Base-by-base conservation (phyloP, 1,140 invertebrate species). In the Lucilia sericata region DNA sequence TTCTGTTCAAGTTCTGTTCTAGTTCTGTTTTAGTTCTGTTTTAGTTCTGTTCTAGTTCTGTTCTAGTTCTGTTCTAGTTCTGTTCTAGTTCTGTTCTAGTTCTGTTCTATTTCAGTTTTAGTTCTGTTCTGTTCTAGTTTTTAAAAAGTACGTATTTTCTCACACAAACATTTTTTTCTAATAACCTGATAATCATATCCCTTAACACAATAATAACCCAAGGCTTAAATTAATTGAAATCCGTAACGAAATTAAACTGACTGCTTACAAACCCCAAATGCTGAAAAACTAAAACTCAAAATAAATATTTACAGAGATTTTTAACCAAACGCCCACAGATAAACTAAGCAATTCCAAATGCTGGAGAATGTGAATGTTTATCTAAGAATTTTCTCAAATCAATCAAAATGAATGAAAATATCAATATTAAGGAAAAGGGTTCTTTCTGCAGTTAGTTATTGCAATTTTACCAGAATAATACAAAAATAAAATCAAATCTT, bases 361-460 rank as follows among this genome's bases (percentile, higher is more conserved):
- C n/a, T 9, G 65, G 19, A 70, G n/a, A 70, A 70, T 70, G 65
- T 21, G 65, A 70, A 70, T 70, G 65, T 70, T 70, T 70, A 9
- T 12, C 25, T 70, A 70, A 70, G 65, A 70, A 70, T 70, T 21
- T 70, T 70, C 65, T 70, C 65, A 70, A 70, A 70, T 70, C 65
- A 70, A 70, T 70, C 65, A 70, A 70, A 70, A 70, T 70, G 65
- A 21, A 4, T 19, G 14, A 65, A 21, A 70, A 70, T 7, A 25
- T 21, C 17, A 70, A 30, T 30, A 30, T 30, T 30, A 21, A 21
- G 65, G n/a, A 70, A 25, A 70, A 21, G 19, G n/a, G 21, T 70
- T 70, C 65, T 25, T 21, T 2, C 25, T 30, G 17, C 21, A 70
- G 8, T 19, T 0, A 70, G 8, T 19, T 0, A 70, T 70, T 70